These are phyloP conservation scores for Hipposideros armiger DNA, from an alignment of 2,113 vertebrate genomes.

Conservation along the genomic window DNA sequence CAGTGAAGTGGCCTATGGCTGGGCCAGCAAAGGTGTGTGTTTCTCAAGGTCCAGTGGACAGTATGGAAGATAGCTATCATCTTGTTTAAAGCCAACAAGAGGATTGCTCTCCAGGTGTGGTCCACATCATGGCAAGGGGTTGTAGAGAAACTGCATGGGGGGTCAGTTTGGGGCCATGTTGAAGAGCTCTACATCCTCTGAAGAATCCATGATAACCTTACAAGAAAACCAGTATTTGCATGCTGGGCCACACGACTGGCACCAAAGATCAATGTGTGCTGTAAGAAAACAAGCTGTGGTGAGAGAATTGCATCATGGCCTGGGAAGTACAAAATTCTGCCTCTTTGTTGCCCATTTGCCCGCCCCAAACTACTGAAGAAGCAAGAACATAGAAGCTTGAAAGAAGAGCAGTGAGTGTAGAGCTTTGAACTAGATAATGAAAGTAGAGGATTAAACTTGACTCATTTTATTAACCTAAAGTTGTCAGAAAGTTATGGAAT, in stretches of 20 bases:
- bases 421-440: not conserved
- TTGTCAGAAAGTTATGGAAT: not conserved
- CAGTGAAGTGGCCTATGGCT: not conserved
- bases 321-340: not conserved
- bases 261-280: not conserved
- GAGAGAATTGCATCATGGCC: not conserved
- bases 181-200: not conserved
- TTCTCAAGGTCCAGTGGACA: not conserved
- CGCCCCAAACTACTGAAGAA: not conserved
- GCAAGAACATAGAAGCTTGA: not conserved
- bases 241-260: fast-evolving
- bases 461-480: not conserved
- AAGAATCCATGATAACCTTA: not conserved
- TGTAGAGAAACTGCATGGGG: no score
- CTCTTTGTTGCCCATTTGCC: not conserved
- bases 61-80: not conserved
- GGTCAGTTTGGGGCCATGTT: not conserved
- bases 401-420: not conserved
- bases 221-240: not conserved
- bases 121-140: not conserved
- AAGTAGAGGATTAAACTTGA: not conserved
- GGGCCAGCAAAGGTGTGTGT: not conserved
- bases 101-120: not conserved
- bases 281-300: not conserved
- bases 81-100: not conserved